Percentiles rank a stretch among this genome's conserved stretches.
Evolutionary conservation across 1,140 invertebrate species (phyloP).

Genomic region (Papilio dardanus): DNA sequence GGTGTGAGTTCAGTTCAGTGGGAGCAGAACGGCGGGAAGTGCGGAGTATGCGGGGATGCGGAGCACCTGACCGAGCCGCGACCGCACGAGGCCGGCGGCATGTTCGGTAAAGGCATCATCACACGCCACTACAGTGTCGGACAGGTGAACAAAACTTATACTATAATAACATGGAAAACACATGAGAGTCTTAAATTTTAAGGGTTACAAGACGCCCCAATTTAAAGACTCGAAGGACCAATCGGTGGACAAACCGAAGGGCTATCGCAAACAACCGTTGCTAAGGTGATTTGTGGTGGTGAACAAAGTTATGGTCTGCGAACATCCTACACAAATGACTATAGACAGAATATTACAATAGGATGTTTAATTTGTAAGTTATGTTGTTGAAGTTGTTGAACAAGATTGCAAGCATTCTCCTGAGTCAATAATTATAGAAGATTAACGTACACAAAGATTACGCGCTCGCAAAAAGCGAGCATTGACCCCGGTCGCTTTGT

Average conservation of each 20-base stretch:
- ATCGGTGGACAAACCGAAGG: background rate
- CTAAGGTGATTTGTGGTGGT: too few relatives aligned
- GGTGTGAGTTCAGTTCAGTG: slow-evolving; percentile 88
- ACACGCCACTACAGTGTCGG: slow-evolving; percentile 91
- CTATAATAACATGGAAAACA: too few relatives aligned
- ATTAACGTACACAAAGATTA: background rate
- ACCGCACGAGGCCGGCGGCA: slow-evolving; percentile 94
- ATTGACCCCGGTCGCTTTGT: background rate
- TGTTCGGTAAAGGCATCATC: slow-evolving; percentile 93
- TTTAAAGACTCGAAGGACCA: background rate
- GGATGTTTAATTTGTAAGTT: too few relatives aligned
- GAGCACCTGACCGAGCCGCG: slow-evolving; percentile 88
- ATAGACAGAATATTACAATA: too few relatives aligned
- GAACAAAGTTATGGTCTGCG: too few relatives aligned
- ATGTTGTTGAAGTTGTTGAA: too few relatives aligned
- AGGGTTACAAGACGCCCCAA: background rate
- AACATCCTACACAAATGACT: too few relatives aligned
- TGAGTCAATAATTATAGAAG: too few relatives aligned
- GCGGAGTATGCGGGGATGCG: slow-evolving; percentile 95
- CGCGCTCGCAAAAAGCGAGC: background rate
- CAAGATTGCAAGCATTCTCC: too few relatives aligned
- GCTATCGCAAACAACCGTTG: too few relatives aligned
- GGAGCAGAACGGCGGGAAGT: slow-evolving; percentile 92
- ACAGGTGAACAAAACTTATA: slow-evolving; percentile 83
- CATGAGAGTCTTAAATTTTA: background rate